Evolutionary conservation across 1,140 invertebrate genomes (phyloP), one percentile per base, ranked within the genome.

Genomic region (Ectropis grisescens): DNA sequence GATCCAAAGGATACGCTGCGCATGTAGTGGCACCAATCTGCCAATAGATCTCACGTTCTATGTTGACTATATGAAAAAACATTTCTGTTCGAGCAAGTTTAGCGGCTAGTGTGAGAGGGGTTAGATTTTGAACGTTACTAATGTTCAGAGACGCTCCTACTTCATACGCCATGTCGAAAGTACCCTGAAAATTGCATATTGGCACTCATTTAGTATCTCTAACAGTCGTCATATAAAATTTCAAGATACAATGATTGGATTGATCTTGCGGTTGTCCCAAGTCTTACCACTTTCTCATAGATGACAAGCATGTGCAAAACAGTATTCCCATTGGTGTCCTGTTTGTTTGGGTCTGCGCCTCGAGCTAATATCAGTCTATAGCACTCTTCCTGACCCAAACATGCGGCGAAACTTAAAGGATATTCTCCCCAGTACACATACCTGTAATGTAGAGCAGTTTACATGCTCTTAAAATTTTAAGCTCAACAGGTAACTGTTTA

Each of bases 391-490:
- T 99, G 97, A 1, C 94, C 94, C 1, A 98, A 84, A 71, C 97
- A 98, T 0, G 97, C 97, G 1, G 97, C 96, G 83, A 99, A 99
- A 31, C 90, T 91, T 8, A 98, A 78, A 0, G 98, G 96, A 84
- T 98, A 99, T 82, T 99, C 97, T 16, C 97, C 97, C 93, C 96
- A 98, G 75, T 99, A 99, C 0, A 98, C 95, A 75, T 98, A 96
- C 4, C 93, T 95, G 56, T 10, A 53, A 59, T 19, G 64, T 52
- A 19, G 30, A 33, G 19, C 7, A 26, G n/a, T n/a, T n/a, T n/a
- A n/a, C n/a, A n/a, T n/a, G n/a, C n/a, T n/a, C n/a, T n/a, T n/a
- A n/a, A n/a, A n/a, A n/a, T n/a, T n/a, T n/a, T n/a, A n/a, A n/a
- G n/a, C n/a, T n/a, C n/a, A n/a, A n/a, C n/a, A n/a, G n/a, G n/a